phyloP scores from a whole-genome alignment of 37 sponge, comb jelly and placozoan species.

The Ephydatia muelleri region DNA sequence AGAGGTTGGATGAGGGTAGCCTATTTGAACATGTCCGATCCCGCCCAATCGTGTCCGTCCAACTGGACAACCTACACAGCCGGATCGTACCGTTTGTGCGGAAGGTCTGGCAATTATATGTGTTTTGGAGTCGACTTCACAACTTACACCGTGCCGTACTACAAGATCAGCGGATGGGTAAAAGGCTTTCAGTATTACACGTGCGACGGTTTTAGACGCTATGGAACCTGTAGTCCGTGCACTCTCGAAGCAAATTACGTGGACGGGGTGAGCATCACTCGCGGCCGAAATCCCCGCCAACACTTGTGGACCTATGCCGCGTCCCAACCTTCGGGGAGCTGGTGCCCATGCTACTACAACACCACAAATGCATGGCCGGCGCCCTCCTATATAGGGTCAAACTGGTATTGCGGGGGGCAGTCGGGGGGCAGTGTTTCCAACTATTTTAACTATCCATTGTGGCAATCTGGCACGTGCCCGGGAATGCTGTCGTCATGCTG shows the following conservation, averaged over 20 bases:
- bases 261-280: neutral
- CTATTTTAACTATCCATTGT: neutral
- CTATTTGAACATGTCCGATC: neutral
- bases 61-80: neutral
- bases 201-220: neutral
- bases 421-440: no score
- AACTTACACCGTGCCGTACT: neutral
- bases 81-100: neutral
- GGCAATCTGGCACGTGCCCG: neutral
- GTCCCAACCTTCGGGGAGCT: neutral
- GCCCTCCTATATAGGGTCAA: neutral
- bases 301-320: neutral
- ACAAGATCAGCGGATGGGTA: neutral
- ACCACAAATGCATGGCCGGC: neutral
- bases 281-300: neutral
- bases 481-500: neutral
- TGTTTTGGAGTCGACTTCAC: neutral
- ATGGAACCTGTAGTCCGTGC: neutral
- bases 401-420: neutral
- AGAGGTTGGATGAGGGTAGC: neutral
- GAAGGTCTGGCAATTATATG: neutral
- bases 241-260: neutral
- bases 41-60: neutral
- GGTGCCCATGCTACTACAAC: neutral
- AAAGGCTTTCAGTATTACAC: neutral